Conservation (phyloP, 2,888 invertebrate species). For the Limnephilus lunatus region DNA sequence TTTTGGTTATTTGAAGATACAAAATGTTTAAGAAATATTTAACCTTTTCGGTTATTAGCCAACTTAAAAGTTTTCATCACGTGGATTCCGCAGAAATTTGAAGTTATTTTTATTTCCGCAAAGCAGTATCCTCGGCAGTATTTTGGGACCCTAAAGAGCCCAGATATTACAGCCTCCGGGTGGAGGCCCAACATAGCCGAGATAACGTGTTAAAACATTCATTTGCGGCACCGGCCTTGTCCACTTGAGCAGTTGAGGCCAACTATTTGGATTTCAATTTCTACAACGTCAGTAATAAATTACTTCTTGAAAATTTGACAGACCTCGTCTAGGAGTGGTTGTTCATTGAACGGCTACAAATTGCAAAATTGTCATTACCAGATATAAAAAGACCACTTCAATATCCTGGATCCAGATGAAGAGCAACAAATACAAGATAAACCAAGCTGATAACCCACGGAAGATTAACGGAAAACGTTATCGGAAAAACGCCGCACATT, state of each 20-base stretch:
- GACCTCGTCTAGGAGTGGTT: too few relatives aligned
- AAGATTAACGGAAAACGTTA: too few relatives aligned
- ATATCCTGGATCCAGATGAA: too few relatives aligned
- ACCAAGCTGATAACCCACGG: too few relatives aligned
- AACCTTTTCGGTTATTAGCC: background rate
- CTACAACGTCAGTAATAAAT: background rate
- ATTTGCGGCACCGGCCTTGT: conserved; percentile 69
- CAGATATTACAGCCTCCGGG: conserved; percentile 43
- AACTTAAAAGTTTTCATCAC: background rate
- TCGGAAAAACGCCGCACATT: too few relatives aligned
- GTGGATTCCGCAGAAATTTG: background rate
- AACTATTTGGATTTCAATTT: conserved; percentile 13
- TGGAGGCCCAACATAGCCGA: conserved; percentile 60
- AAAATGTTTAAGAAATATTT: background rate
- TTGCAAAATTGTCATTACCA: too few relatives aligned
- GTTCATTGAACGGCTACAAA: too few relatives aligned
- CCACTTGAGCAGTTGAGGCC: conserved; percentile 39
- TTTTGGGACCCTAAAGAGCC: background rate
- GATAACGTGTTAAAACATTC: conserved; percentile 78
- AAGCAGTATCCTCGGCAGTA: background rate
- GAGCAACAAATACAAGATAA: too few relatives aligned
- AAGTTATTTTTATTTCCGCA: background rate
- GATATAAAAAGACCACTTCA: too few relatives aligned
- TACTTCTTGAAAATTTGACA: too few relatives aligned
- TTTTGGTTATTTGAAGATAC: background rate